These are phyloP conservation scores for Euproctis similis DNA, from an alignment of 2,888 invertebrate species.

Conservation along the genomic window DNA sequence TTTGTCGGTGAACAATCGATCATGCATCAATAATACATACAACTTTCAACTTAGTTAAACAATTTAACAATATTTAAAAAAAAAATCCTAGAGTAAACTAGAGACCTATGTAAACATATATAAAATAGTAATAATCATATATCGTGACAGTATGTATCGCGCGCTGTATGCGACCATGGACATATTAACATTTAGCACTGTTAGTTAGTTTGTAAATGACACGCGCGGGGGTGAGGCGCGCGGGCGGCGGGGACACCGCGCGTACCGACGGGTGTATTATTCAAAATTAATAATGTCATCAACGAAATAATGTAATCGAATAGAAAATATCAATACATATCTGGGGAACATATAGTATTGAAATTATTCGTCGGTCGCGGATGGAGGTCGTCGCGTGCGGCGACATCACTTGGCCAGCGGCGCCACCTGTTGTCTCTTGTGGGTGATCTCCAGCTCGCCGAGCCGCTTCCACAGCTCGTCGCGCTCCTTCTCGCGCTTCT, in stretches of 20 bases:
- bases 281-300: conserved; percentile 68
- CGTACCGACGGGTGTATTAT: conserved; percentile 30
- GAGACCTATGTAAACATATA: conserved; percentile 61
- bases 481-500: conserved; percentile 96
- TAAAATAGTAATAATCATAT: conserved; percentile 56
- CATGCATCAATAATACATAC: conserved; percentile 68
- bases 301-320: conserved; percentile 72
- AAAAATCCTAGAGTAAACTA: conserved; percentile 67
- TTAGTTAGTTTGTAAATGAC: conserved; percentile 31
- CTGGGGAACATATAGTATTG: conserved; percentile 61
- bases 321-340: conserved; percentile 71
- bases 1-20: conserved; percentile 61
- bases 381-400: conserved; percentile 37
- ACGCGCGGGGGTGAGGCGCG: conserved; percentile 21
- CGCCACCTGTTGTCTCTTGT: conserved; percentile 62
- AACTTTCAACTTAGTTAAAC: conserved; percentile 71
- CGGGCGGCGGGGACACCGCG: conserved; percentile 17
- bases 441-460: conserved; percentile 90
- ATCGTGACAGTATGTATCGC: conserved; percentile 39
- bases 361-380: conserved; percentile 50
- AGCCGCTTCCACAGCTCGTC: conserved; percentile 97
- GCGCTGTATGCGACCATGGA: conserved; percentile 38
- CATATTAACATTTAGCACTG: conserved; percentile 35
- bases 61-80: conserved; percentile 66
- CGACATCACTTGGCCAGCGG: conserved; percentile 71